Base-by-base conservation (phyloP, 2,113 vertebrate species). In the Anolis carolinensis region DNA sequence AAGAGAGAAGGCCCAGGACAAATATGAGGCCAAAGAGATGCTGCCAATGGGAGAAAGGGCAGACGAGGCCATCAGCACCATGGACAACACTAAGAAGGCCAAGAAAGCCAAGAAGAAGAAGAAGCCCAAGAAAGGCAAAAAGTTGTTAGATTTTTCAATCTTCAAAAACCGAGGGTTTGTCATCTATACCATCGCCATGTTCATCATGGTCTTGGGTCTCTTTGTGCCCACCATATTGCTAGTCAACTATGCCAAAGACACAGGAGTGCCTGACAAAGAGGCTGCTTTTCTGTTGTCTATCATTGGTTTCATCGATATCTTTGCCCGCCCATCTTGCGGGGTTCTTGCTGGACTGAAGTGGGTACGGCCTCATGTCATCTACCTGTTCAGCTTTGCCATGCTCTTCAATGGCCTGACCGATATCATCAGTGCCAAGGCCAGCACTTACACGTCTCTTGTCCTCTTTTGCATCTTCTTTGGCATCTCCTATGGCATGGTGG, bases 191-290 rank as follows among this genome's bases (percentile, higher is more conserved):
- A 89, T 95, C 85, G 95, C 97, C 67, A 96, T 96, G 89, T 97
- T 97, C 91, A 95, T 97, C 84, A 93, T 97, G 90, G 97, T 97
- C 21, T 86, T 97, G 73, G 97, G 97, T 59, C 97, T 97, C 89
- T 97, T 97, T 0, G 97, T 97, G 85, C 97, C 97, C 76, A 92
- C 97, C 63, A 96, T 97, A 87, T 84, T 97, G 86, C 79, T 97
- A 89, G 97, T 97, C 84, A 97, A 96, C 92, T 97, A 97, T 0
- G 97, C 97, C 91, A 97, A 97, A 90, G 97, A 97, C 91, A 93
- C 91, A 0, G 97, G 97, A 0, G 95, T 97, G 2, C 95, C 96
- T 0, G 97, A 96, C 91, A 92, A 92, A 3, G 96, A 97, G 65
- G 97, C 97, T 1, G 97, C 97, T 0, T 97, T 97, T 90, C 78